A percentile compares a stretch with the other conserved stretches of the same genome.
phyloP scores from a whole-genome alignment of 2,797 vertebrate genomes.

The Mormyrops boulengeri region DNA sequence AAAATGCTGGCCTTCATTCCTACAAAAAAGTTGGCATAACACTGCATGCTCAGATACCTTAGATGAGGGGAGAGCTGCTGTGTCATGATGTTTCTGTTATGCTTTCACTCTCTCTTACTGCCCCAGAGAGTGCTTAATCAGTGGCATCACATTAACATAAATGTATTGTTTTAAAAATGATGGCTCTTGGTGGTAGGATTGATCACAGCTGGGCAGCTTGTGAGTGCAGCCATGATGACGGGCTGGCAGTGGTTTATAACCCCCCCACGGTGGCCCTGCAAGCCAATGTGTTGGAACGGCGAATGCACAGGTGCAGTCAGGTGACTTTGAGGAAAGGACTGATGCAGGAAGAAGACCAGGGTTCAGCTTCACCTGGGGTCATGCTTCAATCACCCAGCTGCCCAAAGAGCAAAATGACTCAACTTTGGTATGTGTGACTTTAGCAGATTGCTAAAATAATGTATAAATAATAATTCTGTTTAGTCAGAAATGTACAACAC shows the following conservation, averaged over 20 bases:
- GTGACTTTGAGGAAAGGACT: not conserved
- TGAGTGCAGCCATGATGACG: not conserved
- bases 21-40: not conserved
- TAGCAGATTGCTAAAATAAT: not conserved
- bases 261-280: not conserved
- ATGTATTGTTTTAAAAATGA: constrained; percentile 17
- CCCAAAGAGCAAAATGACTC: not conserved
- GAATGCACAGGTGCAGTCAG: not conserved
- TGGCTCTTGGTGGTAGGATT: not conserved
- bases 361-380: not conserved
- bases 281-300: not conserved
- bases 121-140: not conserved
- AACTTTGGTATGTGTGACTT: not conserved
- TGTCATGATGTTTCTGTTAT: not conserved
- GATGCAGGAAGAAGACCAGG: not conserved
- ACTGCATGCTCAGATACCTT: not conserved
- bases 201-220: not conserved
- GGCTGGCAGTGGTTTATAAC: not conserved
- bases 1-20: not conserved
- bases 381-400: not conserved
- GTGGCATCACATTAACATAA: not conserved
- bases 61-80: not conserved
- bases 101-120: not conserved
- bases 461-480: not conserved
- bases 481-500: not conserved